Base-by-base conservation (phyloP, 1,140 invertebrate species). In the Drosophila pseudoananassae region DNA sequence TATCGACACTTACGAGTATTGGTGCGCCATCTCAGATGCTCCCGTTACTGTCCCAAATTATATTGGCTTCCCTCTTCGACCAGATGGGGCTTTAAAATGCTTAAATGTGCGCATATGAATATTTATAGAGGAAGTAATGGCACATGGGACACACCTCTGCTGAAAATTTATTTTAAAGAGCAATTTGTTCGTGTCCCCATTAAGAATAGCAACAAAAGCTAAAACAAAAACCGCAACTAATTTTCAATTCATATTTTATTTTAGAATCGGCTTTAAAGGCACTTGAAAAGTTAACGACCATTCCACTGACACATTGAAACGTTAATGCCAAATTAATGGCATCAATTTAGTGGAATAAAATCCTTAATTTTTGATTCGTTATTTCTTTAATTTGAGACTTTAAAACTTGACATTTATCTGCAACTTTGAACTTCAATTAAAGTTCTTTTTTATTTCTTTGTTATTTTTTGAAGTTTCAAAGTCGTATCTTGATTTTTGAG, bases 21-120 rank as follows among this genome's bases (percentile, higher is more conserved):
- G 40, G 58, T 66, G 45, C 10, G 45, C 45, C 63, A 63, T 49
- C 33, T 36, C 33, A 43, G 57, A 69, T 36, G 31, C 50, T 68
- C 64, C 50, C 50, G 65, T 69, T 69, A 56, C 49, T 69, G 63
- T 49, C 65, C 65, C 65, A 69, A 69, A 56, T 69, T 49, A 69
- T 56, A 69, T 69, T 40, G 50, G 43, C 63, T 68, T 56, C 43
- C 29, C 33, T 38, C 25, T 12, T 38, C 23, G 5, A 27, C 40
- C 65, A 69, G 65, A 69, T 69, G 61, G 49, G 63, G 53, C 52
- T 50, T 29, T 33, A 47, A 69, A 66, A 54, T 15, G 17, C 43
- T 46, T 20, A 46, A 20, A 46, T 46, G 43, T 46, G 20, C 23
- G 51, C 27, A 36, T 51, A 64, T 52, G 58, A 68, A 68, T 69